Percentiles rank a stretch among this genome's conserved stretches.
Evolutionary conservation across 2,797 vertebrate genomes (phyloP).

Genomic region (Hybognathus amarus): DNA sequence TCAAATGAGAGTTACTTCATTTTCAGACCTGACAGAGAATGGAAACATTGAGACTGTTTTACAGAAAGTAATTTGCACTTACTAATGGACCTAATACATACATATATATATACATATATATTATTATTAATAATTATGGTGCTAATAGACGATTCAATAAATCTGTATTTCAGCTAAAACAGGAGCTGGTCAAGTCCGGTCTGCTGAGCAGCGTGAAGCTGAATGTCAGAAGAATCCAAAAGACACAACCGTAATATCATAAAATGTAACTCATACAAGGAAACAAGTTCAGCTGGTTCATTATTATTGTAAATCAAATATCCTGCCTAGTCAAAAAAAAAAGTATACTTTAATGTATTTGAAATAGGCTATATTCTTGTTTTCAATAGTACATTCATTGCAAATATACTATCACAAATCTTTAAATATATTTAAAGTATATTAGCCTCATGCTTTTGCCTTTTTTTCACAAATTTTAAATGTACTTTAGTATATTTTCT

Average conservation of each 20-base stretch:
- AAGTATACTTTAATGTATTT: too few relatives aligned
- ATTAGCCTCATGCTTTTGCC: too few relatives aligned
- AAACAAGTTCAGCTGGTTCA: not conserved
- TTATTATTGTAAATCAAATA: not conserved
- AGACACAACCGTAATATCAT: not conserved
- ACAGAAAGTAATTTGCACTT: not conserved
- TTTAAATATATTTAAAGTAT: too few relatives aligned
- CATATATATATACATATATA: too few relatives aligned
- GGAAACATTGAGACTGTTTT: not conserved
- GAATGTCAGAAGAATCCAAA: not conserved
- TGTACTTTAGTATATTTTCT: too few relatives aligned
- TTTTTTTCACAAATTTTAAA: too few relatives aligned
- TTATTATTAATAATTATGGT: not conserved
- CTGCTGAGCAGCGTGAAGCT: not conserved
- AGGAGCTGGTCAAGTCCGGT: not conserved
- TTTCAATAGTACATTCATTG: too few relatives aligned
- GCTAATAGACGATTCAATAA: not conserved
- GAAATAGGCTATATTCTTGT: too few relatives aligned
- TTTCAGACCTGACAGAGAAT: not conserved
- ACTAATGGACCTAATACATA: too few relatives aligned
- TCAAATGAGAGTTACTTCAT: not conserved
- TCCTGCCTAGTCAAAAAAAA: too few relatives aligned
- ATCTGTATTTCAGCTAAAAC: constrained; percentile 17
- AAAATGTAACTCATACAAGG: not conserved
- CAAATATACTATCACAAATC: too few relatives aligned